Evolutionary conservation across 2,888 invertebrate genomes (phyloP).

Genomic region (Eupithecia subfuscata): DNA sequence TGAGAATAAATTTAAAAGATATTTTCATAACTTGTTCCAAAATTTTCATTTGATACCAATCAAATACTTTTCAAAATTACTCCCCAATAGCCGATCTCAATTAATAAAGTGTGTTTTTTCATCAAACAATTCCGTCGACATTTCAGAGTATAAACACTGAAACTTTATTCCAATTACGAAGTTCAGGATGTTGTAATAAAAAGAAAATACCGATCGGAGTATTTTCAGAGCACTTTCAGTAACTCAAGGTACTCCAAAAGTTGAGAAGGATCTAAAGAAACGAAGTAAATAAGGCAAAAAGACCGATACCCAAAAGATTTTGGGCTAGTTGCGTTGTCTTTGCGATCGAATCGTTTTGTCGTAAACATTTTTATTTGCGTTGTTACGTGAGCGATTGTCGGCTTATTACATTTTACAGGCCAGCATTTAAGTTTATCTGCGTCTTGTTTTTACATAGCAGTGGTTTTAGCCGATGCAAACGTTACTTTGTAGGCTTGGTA

Average conservation of each 20-base stretch:
- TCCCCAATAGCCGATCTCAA: background rate
- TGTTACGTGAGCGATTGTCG: slow-evolving; percentile 16
- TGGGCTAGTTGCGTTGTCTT: slow-evolving; percentile 18
- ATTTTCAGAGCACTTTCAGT: slow-evolving; percentile 19
- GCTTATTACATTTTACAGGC: slow-evolving; percentile 10
- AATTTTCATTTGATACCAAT: background rate
- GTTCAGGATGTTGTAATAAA: slow-evolving; percentile 26
- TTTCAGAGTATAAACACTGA: slow-evolving; percentile 17
- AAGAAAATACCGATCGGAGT: slow-evolving; percentile 20
- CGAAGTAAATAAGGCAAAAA: slow-evolving; percentile 23
- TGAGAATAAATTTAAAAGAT: background rate
- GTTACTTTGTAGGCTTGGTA: background rate
- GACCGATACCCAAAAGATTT: background rate
- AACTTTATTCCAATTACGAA: slow-evolving; percentile 34
- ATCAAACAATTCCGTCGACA: slow-evolving; percentile 13
- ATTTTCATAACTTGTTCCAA: background rate
- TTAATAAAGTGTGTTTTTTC: slow-evolving; percentile 12
- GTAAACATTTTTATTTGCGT: slow-evolving; percentile 26
- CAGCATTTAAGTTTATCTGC: background rate
- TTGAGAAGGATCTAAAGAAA: slow-evolving; percentile 19
- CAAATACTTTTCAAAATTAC: background rate
- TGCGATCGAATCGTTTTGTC: slow-evolving; percentile 2
- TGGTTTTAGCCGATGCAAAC: background rate
- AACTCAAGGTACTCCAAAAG: slow-evolving; percentile 11
- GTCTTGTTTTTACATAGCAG: background rate